Conservation (phyloP, 37 sponge, comb jelly and placozoan genomes). For the Bolinopsis microptera region DNA sequence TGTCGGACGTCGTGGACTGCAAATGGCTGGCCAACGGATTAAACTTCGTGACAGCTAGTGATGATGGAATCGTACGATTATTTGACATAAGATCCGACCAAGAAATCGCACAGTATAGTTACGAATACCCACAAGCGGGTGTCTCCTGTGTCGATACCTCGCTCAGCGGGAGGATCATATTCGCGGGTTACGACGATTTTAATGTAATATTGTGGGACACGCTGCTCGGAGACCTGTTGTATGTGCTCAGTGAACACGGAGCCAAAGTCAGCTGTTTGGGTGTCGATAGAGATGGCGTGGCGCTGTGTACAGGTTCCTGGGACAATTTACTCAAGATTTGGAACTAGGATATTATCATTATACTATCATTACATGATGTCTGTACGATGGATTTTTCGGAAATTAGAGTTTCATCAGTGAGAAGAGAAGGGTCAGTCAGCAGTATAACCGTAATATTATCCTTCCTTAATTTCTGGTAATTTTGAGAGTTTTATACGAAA, state of each 20-base stretch:
- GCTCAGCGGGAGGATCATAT: slow-evolving; percentile 29
- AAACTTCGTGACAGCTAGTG: slow-evolving; percentile 40
- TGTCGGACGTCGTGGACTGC: slow-evolving; percentile 37
- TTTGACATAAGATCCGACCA: slow-evolving; percentile 27
- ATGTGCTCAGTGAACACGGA: not conserved
- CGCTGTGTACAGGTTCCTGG: slow-evolving; percentile 14
- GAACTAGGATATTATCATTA: slow-evolving; percentile 9
- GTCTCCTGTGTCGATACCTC: not conserved
- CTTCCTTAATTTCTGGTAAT: not conserved
- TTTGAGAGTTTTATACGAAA: not conserved
- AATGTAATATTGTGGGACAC: slow-evolving; percentile 18
- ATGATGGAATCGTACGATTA: slow-evolving; percentile 9
- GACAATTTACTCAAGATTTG: slow-evolving; percentile 33
- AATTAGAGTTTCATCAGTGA: not conserved
- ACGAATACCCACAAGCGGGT: not conserved
- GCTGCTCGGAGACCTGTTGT: not conserved
- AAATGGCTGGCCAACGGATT: not conserved
- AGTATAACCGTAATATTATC: not conserved
- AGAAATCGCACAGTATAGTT: slow-evolving; percentile 15
- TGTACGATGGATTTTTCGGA: not conserved
- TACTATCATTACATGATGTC: not conserved
- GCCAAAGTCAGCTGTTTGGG: slow-evolving; percentile 44
- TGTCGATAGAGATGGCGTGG: slow-evolving; percentile 26
- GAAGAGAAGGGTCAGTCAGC: not conserved
- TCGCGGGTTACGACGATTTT: slow-evolving; percentile 30